A percentile compares a stretch with the other conserved stretches of the same genome.
These are phyloP conservation scores for Metalampra italica DNA, from an alignment of 2,888 invertebrate species.

Conservation along the genomic window DNA sequence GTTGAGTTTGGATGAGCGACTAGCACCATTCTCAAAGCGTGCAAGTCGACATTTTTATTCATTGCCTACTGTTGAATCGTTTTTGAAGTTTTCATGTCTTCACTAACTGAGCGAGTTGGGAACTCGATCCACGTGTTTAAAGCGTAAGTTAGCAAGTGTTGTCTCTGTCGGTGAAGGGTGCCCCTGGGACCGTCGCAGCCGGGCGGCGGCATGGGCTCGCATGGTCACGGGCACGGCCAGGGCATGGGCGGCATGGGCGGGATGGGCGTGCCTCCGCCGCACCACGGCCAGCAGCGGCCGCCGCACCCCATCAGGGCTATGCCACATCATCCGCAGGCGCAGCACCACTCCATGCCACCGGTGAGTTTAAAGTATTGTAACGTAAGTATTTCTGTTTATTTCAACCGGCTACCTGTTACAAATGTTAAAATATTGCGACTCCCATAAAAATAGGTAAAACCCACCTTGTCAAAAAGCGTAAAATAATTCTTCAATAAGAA, in stretches of 20 bases:
- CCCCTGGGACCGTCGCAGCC: conserved; percentile 56
- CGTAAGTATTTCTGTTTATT: no score
- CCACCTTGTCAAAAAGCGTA: no score
- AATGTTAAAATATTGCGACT: no score
- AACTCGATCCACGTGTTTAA: neutral
- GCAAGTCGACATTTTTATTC: neutral
- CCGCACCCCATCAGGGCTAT: conserved; percentile 64
- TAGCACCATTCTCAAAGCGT: neutral
- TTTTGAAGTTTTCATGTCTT: neutral
- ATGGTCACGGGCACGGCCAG: conserved; percentile 41
- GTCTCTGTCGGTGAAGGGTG: conserved; percentile 38
- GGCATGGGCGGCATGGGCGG: conserved; percentile 38
- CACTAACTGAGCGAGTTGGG: neutral
- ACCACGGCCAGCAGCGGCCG: conserved; percentile 52
- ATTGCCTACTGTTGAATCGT: no score
- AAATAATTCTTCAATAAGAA: no score
- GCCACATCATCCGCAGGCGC: conserved; percentile 58
- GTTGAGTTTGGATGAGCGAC: neutral
- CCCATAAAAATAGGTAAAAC: no score
- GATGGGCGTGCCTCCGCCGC: conserved; percentile 48
- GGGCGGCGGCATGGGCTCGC: conserved; percentile 52
- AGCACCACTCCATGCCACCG: conserved; percentile 59
- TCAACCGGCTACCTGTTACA: no score
- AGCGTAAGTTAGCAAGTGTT: neutral
- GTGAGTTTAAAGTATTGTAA: no score